phyloP scores from a whole-genome alignment of 2,113 vertebrate species.

The Phrynocephalus versicolor region DNA sequence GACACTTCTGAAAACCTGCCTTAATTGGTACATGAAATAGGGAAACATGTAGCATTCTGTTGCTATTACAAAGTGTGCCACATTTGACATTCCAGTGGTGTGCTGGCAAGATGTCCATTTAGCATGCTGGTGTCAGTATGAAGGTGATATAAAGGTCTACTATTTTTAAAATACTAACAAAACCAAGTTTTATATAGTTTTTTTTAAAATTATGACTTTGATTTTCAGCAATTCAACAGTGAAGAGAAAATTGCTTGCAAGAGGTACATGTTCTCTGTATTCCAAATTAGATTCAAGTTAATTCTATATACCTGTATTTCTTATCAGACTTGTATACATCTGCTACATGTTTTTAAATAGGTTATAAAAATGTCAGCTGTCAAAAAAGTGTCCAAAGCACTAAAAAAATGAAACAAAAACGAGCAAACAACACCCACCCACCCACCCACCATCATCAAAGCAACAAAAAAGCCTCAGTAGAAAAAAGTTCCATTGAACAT shows the following conservation, averaged over 20 bases:
- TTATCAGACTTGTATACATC: slow-evolving; percentile 7
- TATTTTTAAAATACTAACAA: neutral
- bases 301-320: slow-evolving; percentile 33
- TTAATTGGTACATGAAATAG: slow-evolving; percentile 23
- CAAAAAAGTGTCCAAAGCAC: neutral
- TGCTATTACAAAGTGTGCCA: slow-evolving; percentile 2
- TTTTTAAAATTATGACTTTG: neutral
- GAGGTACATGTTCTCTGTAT: slow-evolving; percentile 16
- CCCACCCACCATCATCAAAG: too few relatives aligned
- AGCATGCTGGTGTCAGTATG: neutral
- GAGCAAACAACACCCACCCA: too few relatives aligned
- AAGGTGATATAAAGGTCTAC: neutral
- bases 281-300: slow-evolving; percentile 8
- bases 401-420: too few relatives aligned
- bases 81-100: neutral
- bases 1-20: slow-evolving; percentile 49
- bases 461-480: neutral
- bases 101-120: slow-evolving; percentile 16
- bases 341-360: slow-evolving; percentile 41
- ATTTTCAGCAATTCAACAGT: slow-evolving; percentile 12
- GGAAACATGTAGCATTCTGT: slow-evolving; percentile 1
- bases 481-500: neutral
- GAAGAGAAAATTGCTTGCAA: neutral
- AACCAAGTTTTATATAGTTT: neutral
- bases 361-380: neutral